Percentiles rank a stretch among this genome's conserved stretches.
phyloP scores from a whole-genome alignment of 2,797 vertebrate genomes.

The Gastrophryne carolinensis region DNA sequence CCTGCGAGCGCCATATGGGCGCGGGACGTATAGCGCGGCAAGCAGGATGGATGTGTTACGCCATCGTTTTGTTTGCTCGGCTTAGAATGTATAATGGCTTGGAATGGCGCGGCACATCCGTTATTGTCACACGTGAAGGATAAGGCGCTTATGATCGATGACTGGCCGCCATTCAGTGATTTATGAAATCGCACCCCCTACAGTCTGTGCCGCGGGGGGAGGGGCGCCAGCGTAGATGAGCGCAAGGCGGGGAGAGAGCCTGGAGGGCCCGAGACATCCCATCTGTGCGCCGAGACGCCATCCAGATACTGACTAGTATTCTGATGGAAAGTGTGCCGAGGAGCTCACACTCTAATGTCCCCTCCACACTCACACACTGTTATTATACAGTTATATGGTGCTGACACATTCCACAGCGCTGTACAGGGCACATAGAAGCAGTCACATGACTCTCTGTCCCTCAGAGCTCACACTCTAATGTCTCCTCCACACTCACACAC shows the following conservation, averaged over 20 bases:
- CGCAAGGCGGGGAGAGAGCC: constrained; percentile 48
- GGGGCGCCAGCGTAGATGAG: constrained; percentile 35
- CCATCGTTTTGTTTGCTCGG: constrained; percentile 63
- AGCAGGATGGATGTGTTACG: constrained; percentile 64
- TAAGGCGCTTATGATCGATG: constrained; percentile 55
- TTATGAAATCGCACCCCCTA: constrained; percentile 59
- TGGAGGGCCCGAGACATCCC: constrained; percentile 55
- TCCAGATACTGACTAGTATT: constrained; percentile 62
- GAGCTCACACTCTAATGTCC: too few species aligned
- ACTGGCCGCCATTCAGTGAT: constrained; percentile 59
- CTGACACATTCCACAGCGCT: too few species aligned
- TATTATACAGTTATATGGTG: too few species aligned
- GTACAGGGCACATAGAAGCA: too few species aligned
- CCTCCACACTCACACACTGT: too few species aligned
- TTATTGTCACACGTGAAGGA: constrained; percentile 63
- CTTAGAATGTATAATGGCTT: constrained; percentile 60
- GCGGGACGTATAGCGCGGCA: constrained; percentile 59
- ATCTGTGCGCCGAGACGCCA: constrained; percentile 57
- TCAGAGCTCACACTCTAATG: too few species aligned
- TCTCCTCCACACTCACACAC: too few species aligned
- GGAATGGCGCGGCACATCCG: constrained; percentile 56
- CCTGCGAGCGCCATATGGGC: constrained; percentile 58
- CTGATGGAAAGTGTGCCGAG: constrained; percentile 52
- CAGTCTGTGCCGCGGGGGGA: constrained; percentile 29
- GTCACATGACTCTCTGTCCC: too few species aligned